Conservation (phyloP, 2,888 invertebrate genomes). For the Magallana nippona region DNA sequence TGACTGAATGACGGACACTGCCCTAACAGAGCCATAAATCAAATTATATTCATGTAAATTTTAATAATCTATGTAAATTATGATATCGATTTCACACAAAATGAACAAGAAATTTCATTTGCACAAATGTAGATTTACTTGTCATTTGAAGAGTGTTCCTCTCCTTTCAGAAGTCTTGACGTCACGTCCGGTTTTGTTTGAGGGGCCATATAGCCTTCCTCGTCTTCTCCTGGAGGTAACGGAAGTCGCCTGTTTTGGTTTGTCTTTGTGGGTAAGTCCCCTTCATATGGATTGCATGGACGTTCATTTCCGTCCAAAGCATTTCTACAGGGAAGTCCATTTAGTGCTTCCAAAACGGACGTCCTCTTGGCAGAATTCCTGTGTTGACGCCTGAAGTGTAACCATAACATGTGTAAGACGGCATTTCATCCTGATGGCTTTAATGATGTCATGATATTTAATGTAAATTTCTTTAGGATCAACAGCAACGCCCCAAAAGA, state of each 20-base stretch:
- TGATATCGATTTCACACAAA: no score
- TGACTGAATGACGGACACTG: no score
- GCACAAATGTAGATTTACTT: not conserved
- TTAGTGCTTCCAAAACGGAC: not conserved
- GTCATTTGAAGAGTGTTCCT: not conserved
- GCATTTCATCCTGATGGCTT: no score
- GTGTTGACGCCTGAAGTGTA: not conserved
- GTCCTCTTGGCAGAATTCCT: not conserved
- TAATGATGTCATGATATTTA: no score
- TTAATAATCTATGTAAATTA: no score
- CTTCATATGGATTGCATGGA: not conserved
- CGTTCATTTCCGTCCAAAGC: not conserved
- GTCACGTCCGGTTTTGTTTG: slow-evolving; percentile 9
- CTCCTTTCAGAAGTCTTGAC: not conserved
- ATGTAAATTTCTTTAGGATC: no score
- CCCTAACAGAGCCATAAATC: no score
- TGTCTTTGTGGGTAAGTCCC: not conserved
- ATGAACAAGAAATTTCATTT: no score
- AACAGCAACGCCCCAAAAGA: no score
- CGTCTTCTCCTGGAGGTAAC: not conserved
- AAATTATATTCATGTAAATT: no score
- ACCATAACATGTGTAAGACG: no score
- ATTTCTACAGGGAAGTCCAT: not conserved
- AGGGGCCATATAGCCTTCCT: slow-evolving; percentile 9
- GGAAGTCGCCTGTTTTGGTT: slow-evolving; percentile 10